Base-by-base conservation (phyloP, 2,797 vertebrate species). In the Hozukius guyotensis region DNA sequence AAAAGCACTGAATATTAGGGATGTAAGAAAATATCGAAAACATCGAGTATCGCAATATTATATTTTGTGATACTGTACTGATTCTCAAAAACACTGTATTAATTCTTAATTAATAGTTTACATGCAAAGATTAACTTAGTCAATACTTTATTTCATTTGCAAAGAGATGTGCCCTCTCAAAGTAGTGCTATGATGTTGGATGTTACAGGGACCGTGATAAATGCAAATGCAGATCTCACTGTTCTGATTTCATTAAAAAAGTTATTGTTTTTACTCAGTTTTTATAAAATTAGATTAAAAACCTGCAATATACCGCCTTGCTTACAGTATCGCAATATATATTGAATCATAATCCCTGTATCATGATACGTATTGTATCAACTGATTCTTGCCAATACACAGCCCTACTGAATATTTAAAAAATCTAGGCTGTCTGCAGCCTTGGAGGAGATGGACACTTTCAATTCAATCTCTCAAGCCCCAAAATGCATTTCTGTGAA, bases 361-460 rank as follows among this genome's bases (percentile, higher is more conserved):
- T 14, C 38, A 14, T 42, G 38, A 42, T 42, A 42, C 16, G 42
- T 49, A 20, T 20, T 18, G 42, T 49, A 49, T 49, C 42, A 18
- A 49, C 0, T 18, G 42, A 0, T 49, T 18, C 8, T n/a, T 52
- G 18, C 46, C 16, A 52, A 20, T n/a, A 10, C 49, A 52, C 20
- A 52, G 49, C 49, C 49, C 20, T 11, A 52, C 20, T n/a, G 42
- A 22, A 46, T n/a, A 52, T 29, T 3, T 18, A 3, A 59, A 27
- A 36, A 16, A 29, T 5, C 6, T 8, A 0, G n/a, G 22, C 27
- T 52, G 4, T 3, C 3, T 0, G 16, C 29, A 27, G 52, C 2
- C 25, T 57, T 61, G n/a, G 9, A 57, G 5, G 20, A 36, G 22
- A 70, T 32, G 10, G 42, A 22, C 10, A 34, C 52, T 46, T 57